Evolutionary conservation across 2,888 invertebrate species (phyloP), one percentile per base, ranked within the genome.

Genomic region (Pterostichus madidus): DNA sequence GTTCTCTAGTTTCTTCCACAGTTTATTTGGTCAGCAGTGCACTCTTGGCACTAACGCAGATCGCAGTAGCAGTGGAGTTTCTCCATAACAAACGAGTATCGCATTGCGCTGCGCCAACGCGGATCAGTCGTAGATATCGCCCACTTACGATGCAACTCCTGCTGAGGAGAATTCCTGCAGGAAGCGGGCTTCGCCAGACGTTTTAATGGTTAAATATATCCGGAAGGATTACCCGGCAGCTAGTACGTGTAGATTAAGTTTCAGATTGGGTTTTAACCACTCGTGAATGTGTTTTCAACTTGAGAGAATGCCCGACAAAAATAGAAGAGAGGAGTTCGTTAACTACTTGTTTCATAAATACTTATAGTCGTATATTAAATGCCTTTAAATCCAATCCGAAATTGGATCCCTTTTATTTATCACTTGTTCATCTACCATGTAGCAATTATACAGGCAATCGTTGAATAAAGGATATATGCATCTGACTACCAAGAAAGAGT

Each of bases 121-220:
- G 64, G 64, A 64, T 64, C 64, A 35, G 64, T 64, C 64, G 64
- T 64, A 64, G 64, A 64, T 64, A 64, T 64, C 64, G 31, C 32
- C 32, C 81, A 80, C 73, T 80, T 80, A 44, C 31, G 46, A 78
- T 78, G 78, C 78, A 75, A 52, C n/a, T 24, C 31, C 56, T 17
- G 56, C 24, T 15, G 15, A 13, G 53, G 56, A 56, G 35, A 32
- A 31, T 39, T 77, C 56, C 44, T 15, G 35, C 53, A 17, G 77
- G 52, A 77, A 39, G 75, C 77, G 13, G 35, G 64, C 15, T 64
- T 35, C 64, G 64, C 71, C 35, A 80, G 80, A 80, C 80, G 80
- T 80, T 80, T 80, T 80, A 80, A 80, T 80, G 64, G 80, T 80
- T 80, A 64, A 68, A 81, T 81, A 81, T 81, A 81, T 81, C 73